phyloP scores from a whole-genome alignment of 1,140 invertebrate genomes.

The Paraescarpia echinospica region DNA sequence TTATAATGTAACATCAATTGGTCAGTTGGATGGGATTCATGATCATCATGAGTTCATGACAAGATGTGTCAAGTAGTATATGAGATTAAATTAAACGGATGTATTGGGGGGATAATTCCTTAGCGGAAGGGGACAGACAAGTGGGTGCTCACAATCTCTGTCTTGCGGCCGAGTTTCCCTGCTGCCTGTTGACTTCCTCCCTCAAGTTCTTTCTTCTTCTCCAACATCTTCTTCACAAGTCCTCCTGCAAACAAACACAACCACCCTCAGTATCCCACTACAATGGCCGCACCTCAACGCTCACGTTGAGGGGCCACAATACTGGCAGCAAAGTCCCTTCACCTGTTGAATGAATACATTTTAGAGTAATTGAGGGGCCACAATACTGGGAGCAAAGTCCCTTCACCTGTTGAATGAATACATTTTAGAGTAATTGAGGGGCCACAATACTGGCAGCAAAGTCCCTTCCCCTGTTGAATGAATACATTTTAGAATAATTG shows the following conservation, averaged over 20 bases:
- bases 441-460: too few relatives aligned
- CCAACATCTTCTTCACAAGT: conserved; percentile 66
- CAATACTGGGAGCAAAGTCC: too few relatives aligned
- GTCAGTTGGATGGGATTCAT: not conserved
- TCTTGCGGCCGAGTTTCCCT: conserved; percentile 24
- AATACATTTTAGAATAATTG: too few relatives aligned
- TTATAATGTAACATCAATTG: not conserved
- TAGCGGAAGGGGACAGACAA: not conserved
- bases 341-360: too few relatives aligned
- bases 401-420: too few relatives aligned
- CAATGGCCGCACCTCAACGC: not conserved
- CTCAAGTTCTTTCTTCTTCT: conserved; percentile 66
- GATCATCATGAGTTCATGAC: not conserved
- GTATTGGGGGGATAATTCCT: not conserved
- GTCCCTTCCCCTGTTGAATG: too few relatives aligned
- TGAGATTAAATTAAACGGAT: not conserved
- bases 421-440: too few relatives aligned
- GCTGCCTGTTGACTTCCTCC: conserved; percentile 44
- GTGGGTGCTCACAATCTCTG: conserved; percentile 30
- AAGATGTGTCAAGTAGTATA: not conserved
- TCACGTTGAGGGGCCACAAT: too few relatives aligned
- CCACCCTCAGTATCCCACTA: not conserved
- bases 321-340: too few relatives aligned
- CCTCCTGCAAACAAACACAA: conserved; percentile 47
- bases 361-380: too few relatives aligned